A percentile compares a stretch with the other conserved stretches of the same genome.
Evolutionary conservation across 2,797 vertebrate species (phyloP).

Genomic region (Coccyzus lansbergi): DNA sequence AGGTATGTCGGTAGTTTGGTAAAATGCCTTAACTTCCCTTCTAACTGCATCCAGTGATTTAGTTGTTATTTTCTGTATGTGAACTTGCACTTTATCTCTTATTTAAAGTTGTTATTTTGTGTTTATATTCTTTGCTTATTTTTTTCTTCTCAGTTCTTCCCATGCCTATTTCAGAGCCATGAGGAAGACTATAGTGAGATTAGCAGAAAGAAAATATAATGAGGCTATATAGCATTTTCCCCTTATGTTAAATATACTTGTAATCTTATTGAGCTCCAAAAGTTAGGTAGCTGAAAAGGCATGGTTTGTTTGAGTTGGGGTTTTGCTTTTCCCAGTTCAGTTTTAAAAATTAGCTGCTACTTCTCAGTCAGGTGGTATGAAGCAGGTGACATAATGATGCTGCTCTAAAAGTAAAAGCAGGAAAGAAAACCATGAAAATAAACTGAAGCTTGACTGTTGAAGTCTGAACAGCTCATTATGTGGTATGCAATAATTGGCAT

Average conservation of each 20-base stretch:
- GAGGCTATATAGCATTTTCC: neutral
- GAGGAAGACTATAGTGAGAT: neutral
- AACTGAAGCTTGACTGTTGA: neutral
- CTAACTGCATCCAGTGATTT: neutral
- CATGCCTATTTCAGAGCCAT: neutral
- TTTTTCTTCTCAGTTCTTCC: neutral
- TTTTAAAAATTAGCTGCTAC: neutral
- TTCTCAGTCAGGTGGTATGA: neutral
- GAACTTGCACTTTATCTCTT: neutral
- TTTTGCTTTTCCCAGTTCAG: neutral
- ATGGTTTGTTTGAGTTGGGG: neutral
- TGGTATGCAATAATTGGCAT: neutral
- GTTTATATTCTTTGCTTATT: neutral
- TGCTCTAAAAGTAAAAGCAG: neutral
- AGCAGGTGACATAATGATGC: neutral
- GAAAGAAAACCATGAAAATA: neutral
- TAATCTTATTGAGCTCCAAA: neutral
- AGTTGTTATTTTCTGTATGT: neutral
- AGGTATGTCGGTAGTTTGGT: constrained; percentile 76
- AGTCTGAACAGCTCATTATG: neutral
- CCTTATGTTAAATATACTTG: neutral
- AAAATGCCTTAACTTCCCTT: neutral
- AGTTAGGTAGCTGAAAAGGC: neutral
- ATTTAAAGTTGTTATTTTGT: neutral
- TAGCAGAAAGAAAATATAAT: neutral